Base-by-base conservation (phyloP, 1,140 invertebrate species). In the Platyscapa corneri region DNA sequence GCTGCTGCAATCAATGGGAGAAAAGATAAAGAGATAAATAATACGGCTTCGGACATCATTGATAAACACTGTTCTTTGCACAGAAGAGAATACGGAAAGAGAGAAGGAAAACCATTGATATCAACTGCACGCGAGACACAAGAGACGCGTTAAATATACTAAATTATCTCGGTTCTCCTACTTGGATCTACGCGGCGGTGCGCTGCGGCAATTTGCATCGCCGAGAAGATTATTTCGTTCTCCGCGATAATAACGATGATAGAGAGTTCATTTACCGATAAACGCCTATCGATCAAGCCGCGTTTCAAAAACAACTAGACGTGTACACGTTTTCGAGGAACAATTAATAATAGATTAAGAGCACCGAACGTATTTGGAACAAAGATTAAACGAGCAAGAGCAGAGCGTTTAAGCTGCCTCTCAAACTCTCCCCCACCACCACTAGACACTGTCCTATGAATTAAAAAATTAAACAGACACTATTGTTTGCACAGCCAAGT, bases 1-100 rank as follows among this genome's bases (percentile, higher is more conserved):
- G 1, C 23, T 32, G n/a, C 2, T 74, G 20, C 37, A 42, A 74
- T 42, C 23, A 42, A 42, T 27, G 37, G 30, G 23, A 42, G 10
- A 37, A 16, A 7, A n/a, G 12, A 74, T 42, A 74, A 76, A 53
- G n/a, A 76, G 27, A 76, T 76, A 75, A 60, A 64, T 39, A 79
- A 39, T 79, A n/a, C 18, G 12, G 7, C 20, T 60, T 39, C 0
- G 12, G 56, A 23, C 23, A 79, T 3, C 76, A n/a, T 7, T 34
- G 76, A 53, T 76, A 49, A 53, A 76, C n/a, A 49, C 14, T 56
- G 10, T 56, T 56, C n/a, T 56, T 56, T 34, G 30, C 23, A 64
- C 49, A 49, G 30, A 46, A 14, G 12, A n/a, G 20, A 18, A 39
- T 1, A 78, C 18, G n/a, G 53, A 78, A 30, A 32, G 34, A 32